Percentiles rank a stretch among this genome's conserved stretches.
Conservation (phyloP, 2,888 invertebrate genomes). For the Eupeodes latifasciatus region DNA sequence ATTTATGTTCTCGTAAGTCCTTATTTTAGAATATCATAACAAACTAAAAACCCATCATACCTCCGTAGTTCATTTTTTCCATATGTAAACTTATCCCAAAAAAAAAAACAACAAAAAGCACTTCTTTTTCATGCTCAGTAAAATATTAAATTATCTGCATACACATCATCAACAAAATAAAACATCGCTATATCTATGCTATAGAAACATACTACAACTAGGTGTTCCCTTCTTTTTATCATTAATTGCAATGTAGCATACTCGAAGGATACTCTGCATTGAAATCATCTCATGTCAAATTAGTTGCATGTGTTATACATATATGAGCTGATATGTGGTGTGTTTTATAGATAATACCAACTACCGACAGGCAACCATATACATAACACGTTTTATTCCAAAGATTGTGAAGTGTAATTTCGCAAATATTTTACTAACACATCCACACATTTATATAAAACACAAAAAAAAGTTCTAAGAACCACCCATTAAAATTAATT, state of each 20-base stretch:
- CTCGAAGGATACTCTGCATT: conserved; percentile 71
- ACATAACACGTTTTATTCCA: conserved; percentile 29
- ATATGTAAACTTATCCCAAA: not conserved
- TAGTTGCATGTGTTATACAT: conserved; percentile 57
- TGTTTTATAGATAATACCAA: not conserved
- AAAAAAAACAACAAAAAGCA: conserved; percentile 17
- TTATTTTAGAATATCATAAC: conserved; percentile 7
- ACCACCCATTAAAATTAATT: conserved; percentile 74
- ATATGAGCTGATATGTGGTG: not conserved
- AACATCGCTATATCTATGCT: not conserved
- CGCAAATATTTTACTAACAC: not conserved
- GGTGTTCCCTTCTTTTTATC: conserved; percentile 34
- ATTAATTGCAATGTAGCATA: conserved; percentile 64
- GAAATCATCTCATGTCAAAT: conserved; percentile 74
- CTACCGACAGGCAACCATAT: conserved; percentile 10
- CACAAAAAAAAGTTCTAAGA: conserved; percentile 46
- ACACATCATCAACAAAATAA: conserved; percentile 2
- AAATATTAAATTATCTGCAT: conserved; percentile 32
- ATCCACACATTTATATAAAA: not conserved
- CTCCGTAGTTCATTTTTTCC: not conserved
- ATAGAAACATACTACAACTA: not conserved
- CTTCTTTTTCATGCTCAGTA: conserved; percentile 10
- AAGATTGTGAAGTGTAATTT: conserved; percentile 30
- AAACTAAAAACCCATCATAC: not conserved
- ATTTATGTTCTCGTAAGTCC: conserved; percentile 14